These are phyloP conservation scores for Pimephales promelas DNA, from an alignment of 2,113 vertebrate species.

Conservation along the genomic window DNA sequence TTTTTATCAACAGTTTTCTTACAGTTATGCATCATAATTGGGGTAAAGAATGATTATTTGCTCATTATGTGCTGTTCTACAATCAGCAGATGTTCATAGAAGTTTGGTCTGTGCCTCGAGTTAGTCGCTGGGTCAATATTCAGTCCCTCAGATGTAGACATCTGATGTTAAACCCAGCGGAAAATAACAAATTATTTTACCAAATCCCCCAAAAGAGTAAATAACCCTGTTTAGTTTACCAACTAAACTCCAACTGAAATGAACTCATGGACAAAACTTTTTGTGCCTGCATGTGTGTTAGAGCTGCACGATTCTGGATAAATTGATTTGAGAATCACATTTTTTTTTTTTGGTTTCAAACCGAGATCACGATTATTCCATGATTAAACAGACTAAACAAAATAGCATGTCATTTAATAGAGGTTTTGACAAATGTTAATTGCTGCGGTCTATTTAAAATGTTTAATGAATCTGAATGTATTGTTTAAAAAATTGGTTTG, in stretches of 20 bases:
- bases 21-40: not conserved
- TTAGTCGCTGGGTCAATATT: constrained; percentile 20
- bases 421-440: too few relatives aligned
- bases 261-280: not conserved
- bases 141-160: not conserved
- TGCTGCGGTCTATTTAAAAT: too few relatives aligned
- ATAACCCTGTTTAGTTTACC: not conserved
- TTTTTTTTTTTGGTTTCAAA: too few relatives aligned
- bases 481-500: too few relatives aligned
- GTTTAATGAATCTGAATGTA: too few relatives aligned
- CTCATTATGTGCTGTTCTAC: not conserved
- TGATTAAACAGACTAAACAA: too few relatives aligned
- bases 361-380: too few relatives aligned
- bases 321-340: too few relatives aligned
- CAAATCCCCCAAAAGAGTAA: not conserved
- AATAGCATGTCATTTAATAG: too few relatives aligned
- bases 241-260: not conserved
- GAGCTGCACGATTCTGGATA: too few relatives aligned
- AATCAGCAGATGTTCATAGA: constrained; percentile 8
- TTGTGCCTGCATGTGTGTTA: not conserved
- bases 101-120: not conserved
- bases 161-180: constrained; percentile 2
- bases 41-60: not conserved
- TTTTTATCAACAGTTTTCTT: not conserved
- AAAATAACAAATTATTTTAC: not conserved